Conservation (phyloP, 2,888 invertebrate genomes). For the Tethea ocularis region DNA sequence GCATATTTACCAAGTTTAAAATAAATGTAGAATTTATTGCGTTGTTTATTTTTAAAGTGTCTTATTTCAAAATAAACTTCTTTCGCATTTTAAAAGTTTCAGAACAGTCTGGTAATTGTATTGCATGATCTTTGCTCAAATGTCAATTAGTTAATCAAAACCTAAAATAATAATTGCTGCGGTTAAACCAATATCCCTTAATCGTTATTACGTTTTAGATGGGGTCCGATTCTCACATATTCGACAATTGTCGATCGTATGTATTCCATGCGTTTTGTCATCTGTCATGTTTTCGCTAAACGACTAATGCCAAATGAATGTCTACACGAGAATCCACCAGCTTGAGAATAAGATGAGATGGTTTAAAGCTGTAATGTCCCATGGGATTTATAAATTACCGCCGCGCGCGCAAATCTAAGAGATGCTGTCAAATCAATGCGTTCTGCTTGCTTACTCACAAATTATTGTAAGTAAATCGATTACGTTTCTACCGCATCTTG, state of each 20-base stretch:
- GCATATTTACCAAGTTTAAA: not conserved
- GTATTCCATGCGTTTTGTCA: no score
- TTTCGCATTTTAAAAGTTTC: slow-evolving; percentile 1
- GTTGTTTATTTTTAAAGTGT: not conserved
- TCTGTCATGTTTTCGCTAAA: no score
- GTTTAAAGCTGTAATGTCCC: not conserved
- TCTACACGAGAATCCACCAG: no score
- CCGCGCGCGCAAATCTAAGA: not conserved
- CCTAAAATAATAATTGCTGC: no score
- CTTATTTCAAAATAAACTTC: not conserved
- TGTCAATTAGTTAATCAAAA: not conserved
- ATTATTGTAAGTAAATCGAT: not conserved
- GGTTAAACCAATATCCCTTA: no score
- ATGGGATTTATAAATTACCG: not conserved
- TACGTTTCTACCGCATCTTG: slow-evolving; percentile 3
- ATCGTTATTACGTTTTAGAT: no score
- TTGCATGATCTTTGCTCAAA: not conserved
- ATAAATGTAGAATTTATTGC: not conserved
- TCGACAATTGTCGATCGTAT: no score
- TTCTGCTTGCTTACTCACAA: slow-evolving; percentile 2
- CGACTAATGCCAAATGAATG: no score
- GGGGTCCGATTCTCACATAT: no score
- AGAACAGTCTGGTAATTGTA: no score
- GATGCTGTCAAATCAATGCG: not conserved
- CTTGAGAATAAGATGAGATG: not conserved